A percentile compares a stretch with the other conserved stretches of the same genome.
Evolutionary conservation across 2,888 invertebrate species (phyloP).

Genomic region (Macrosiphum euphorbiae): DNA sequence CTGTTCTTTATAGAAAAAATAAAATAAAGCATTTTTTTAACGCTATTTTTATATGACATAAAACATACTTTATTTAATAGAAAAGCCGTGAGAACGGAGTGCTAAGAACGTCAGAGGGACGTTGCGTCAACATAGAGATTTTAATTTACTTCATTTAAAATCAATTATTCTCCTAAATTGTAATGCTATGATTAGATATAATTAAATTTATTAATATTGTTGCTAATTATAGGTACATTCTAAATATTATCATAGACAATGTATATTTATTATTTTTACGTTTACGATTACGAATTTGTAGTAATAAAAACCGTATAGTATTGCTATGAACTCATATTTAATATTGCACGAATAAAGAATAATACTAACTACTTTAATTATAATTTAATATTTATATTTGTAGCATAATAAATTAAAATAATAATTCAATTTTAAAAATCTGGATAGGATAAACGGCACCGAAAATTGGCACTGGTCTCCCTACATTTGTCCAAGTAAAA

Average conservation of each 20-base stretch:
- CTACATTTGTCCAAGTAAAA: neutral
- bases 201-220: neutral
- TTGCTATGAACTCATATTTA: neutral
- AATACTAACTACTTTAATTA: no score
- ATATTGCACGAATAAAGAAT: neutral
- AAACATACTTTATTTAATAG: neutral
- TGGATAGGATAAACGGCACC: neutral
- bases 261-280: neutral
- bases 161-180: neutral
- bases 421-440: neutral
- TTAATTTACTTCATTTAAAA: neutral
- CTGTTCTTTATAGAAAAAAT: neutral
- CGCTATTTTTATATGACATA: neutral
- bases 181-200: neutral
- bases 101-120: neutral
- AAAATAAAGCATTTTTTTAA: neutral
- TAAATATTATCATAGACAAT: neutral
- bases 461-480: neutral
- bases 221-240: neutral
- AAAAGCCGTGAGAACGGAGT: neutral
- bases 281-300: neutral
- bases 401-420: neutral
- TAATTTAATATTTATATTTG: neutral
- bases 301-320: neutral
- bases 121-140: neutral